Conservation (phyloP, 2,113 vertebrate genomes). For the Microtus pennsylvanicus region DNA sequence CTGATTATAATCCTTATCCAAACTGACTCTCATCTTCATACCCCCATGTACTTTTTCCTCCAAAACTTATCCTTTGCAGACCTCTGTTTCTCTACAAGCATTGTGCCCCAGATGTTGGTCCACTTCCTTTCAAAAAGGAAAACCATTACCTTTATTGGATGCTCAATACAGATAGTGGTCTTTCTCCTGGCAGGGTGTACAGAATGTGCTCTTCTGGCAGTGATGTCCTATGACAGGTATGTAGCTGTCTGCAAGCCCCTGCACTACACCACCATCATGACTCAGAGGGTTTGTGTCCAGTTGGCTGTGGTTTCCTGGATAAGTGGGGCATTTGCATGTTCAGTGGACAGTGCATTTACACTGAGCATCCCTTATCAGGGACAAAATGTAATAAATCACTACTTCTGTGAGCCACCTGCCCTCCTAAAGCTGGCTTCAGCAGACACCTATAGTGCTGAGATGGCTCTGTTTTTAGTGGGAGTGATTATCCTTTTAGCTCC, state of each 20-base stretch:
- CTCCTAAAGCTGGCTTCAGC: slow-evolving; percentile 71
- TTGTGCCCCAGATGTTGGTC: slow-evolving; percentile 72
- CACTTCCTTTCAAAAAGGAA: slow-evolving; percentile 70
- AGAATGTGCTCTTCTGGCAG: slow-evolving; percentile 52
- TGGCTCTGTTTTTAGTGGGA: slow-evolving; percentile 68
- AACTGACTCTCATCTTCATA: slow-evolving; percentile 61
- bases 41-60: slow-evolving; percentile 80
- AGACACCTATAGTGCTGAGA: slow-evolving; percentile 62
- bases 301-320: slow-evolving; percentile 61
- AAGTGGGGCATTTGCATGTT: slow-evolving; percentile 43
- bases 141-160: slow-evolving; percentile 66
- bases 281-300: slow-evolving; percentile 46
- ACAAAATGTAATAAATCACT: slow-evolving; percentile 64
- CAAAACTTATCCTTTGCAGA: slow-evolving; percentile 76
- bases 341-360: slow-evolving; percentile 67
- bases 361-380: slow-evolving; percentile 61
- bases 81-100: slow-evolving; percentile 76
- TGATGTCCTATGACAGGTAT: slow-evolving; percentile 70
- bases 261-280: slow-evolving; percentile 70
- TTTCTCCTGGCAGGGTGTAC: slow-evolving; percentile 67
- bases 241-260: slow-evolving; percentile 70
- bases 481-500: slow-evolving; percentile 61
- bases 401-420: slow-evolving; percentile 69
- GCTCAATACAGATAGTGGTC: slow-evolving; percentile 60
- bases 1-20: slow-evolving; percentile 70